Evolutionary conservation across 2,113 vertebrate genomes (phyloP).

Genomic region (Plotosus lineatus): DNA sequence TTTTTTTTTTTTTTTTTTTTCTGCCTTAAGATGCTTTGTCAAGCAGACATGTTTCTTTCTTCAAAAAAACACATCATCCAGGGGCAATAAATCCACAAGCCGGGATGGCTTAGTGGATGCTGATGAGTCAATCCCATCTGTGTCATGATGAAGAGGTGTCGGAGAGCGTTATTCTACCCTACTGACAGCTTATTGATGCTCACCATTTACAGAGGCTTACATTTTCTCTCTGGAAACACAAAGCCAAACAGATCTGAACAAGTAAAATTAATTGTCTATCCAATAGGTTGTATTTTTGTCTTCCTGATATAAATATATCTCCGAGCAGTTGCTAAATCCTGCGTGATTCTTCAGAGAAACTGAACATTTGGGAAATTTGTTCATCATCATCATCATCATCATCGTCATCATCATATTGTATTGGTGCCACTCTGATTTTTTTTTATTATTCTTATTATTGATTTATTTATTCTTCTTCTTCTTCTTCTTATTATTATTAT

Average conservation of each 20-base stretch:
- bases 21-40: slow-evolving; percentile 43
- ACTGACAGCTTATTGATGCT: slow-evolving; percentile 46
- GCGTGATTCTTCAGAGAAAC: slow-evolving; percentile 14
- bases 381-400: no score
- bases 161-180: slow-evolving; percentile 15
- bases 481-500: no score
- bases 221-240: slow-evolving; percentile 26
- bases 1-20: slow-evolving; percentile 49
- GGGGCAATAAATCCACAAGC: slow-evolving; percentile 39
- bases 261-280: slow-evolving; percentile 41
- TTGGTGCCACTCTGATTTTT: neutral
- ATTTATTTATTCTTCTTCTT: no score
- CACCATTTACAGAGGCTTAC: slow-evolving; percentile 36
- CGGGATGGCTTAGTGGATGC: slow-evolving; percentile 35
- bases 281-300: slow-evolving; percentile 27
- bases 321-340: slow-evolving; percentile 8
- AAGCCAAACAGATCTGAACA: slow-evolving; percentile 17
- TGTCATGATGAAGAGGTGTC: slow-evolving; percentile 33
- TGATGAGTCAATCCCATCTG: slow-evolving; percentile 47
- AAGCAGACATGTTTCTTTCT: slow-evolving; percentile 43
- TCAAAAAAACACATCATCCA: slow-evolving; percentile 37
- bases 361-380: neutral
- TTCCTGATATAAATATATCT: neutral
- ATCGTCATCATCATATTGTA: no score
- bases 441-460: no score